Conservation (phyloP, 2,888 invertebrate genomes). For the Heliconius hortense region DNA sequence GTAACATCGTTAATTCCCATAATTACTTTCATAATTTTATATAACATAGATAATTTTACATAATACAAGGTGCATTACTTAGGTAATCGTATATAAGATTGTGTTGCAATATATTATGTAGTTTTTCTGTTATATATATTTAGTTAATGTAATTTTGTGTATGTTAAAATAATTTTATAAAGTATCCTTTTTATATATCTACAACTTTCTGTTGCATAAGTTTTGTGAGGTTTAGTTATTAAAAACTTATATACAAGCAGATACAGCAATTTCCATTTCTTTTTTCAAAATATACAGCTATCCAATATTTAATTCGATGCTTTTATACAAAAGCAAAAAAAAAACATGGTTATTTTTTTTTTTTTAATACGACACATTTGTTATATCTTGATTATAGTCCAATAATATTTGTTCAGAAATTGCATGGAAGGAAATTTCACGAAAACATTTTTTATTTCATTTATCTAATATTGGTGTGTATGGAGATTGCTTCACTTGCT, state of each 20-base stretch:
- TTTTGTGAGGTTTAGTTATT: conserved; percentile 12
- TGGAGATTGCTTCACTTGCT: neutral
- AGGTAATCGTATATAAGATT: conserved; percentile 17
- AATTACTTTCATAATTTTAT: neutral
- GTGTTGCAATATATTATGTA: conserved; percentile 28
- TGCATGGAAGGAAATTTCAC: neutral
- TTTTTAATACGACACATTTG: neutral
- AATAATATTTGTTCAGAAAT: neutral
- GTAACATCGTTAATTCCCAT: neutral
- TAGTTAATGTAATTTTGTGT: conserved; percentile 3
- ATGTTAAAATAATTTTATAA: neutral
- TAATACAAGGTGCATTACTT: conserved; percentile 33
- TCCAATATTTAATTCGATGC: neutral
- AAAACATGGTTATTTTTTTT: neutral
- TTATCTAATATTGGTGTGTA: neutral
- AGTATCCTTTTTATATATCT: neutral
- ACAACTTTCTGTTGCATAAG: neutral
- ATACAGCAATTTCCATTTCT: neutral
- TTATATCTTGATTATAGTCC: neutral
- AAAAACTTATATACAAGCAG: neutral
- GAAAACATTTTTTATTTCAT: neutral
- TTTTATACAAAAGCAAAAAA: no score
- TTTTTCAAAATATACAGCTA: neutral
- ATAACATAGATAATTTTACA: conserved; percentile 5
- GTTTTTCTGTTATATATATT: conserved; percentile 11